These are phyloP conservation scores for Drosophila teissieri DNA, from an alignment of 1,140 invertebrate genomes.

Conservation along the genomic window DNA sequence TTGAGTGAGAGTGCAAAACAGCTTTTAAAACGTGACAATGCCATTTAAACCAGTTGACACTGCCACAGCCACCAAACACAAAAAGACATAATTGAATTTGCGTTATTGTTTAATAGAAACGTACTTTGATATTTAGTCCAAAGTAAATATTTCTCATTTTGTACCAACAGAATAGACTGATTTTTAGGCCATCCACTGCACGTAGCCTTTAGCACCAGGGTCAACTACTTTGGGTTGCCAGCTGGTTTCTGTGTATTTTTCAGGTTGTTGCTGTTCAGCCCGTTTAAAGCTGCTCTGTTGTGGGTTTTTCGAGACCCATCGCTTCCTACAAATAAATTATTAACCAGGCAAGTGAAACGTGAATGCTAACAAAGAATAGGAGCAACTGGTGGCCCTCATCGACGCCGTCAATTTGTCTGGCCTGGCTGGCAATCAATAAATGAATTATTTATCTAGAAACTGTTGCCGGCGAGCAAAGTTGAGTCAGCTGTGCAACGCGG, in stretches of 20 bases:
- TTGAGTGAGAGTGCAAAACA: constrained; percentile 60
- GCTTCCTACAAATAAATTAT: constrained; percentile 58
- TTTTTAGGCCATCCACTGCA: constrained; percentile 34
- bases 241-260: constrained; percentile 38
- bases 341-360: constrained; percentile 20
- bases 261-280: constrained; percentile 9
- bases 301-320: constrained; percentile 30
- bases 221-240: constrained; percentile 55
- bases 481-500: constrained; percentile 65
- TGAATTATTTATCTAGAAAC: constrained; percentile 59
- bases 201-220: constrained; percentile 31
- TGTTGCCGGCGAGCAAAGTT: constrained; percentile 34
- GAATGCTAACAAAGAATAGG: constrained; percentile 7
- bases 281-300: constrained; percentile 12
- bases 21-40: constrained; percentile 46
- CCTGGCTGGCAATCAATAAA: constrained; percentile 63
- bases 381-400: constrained; percentile 63
- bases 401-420: constrained; percentile 65
- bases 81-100: constrained; percentile 16
- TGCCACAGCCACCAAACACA: not conserved
- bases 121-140: not conserved
- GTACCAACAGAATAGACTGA: not conserved
- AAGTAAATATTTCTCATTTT: not conserved
- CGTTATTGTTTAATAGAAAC: constrained; percentile 6
- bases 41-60: constrained; percentile 45